phyloP scores from a whole-genome alignment of 2,888 invertebrate genomes.

The Xanthostigma xanthostigma region DNA sequence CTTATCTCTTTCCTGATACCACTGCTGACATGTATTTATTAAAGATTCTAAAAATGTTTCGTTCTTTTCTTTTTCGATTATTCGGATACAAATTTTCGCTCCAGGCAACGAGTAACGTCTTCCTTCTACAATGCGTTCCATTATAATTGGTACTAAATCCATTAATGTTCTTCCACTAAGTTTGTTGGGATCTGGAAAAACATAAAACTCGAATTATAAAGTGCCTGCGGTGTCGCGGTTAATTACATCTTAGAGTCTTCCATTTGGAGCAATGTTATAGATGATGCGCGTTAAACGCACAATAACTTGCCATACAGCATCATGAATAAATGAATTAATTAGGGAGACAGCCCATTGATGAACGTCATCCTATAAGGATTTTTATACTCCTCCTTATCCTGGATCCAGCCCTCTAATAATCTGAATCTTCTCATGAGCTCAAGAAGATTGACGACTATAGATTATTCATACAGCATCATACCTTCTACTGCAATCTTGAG shows the following conservation, averaged over 20 bases:
- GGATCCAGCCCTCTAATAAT: too few relatives aligned
- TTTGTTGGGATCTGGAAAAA: slow-evolving; percentile 54
- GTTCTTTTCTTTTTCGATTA: slow-evolving; percentile 74
- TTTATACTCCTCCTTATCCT: too few relatives aligned
- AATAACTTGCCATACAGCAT: too few relatives aligned
- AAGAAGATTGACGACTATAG: slow-evolving; percentile 5
- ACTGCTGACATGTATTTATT: slow-evolving; percentile 78
- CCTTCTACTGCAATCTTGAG: slow-evolving; percentile 62
- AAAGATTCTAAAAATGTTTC: slow-evolving; percentile 82
- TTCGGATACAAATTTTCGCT: slow-evolving; percentile 71
- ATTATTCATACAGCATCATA: slow-evolving; percentile 17
- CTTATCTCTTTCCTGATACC: slow-evolving; percentile 73
- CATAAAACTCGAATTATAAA: background rate
- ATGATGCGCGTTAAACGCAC: too few relatives aligned
- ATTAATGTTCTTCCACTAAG: slow-evolving; percentile 59
- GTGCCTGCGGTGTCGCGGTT: background rate
- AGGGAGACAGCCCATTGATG: too few relatives aligned
- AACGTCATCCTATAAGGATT: too few relatives aligned
- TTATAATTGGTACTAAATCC: slow-evolving; percentile 70
- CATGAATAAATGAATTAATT: too few relatives aligned
- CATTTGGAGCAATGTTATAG: too few relatives aligned
- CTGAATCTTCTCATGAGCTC: background rate
- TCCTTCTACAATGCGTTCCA: slow-evolving; percentile 68
- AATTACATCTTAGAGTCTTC: background rate
- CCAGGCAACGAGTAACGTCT: slow-evolving; percentile 67